Base-by-base conservation (phyloP, 2,113 vertebrate species). In the Galeopterus variegatus region DNA sequence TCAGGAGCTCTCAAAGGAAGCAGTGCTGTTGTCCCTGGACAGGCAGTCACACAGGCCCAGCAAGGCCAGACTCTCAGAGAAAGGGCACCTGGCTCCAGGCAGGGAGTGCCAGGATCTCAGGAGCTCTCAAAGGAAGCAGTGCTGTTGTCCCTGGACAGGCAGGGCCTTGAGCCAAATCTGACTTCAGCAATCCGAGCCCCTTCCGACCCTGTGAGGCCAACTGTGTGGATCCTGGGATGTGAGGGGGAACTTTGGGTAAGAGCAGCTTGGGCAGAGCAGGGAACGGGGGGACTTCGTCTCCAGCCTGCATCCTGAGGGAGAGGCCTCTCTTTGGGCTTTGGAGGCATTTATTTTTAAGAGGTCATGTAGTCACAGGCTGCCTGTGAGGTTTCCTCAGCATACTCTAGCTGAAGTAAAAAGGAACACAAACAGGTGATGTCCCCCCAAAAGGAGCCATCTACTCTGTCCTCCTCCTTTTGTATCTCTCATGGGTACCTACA, bases 221-320 rank as follows among this genome's bases (percentile, higher is more conserved):
- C 72, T 64, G 3, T n/a, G 24, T 92, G 41, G 60, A 65, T 45
- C 14, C 41, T 17, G 24, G 41, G 8, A 36, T 70, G 8, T 17
- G 26, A 52, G 60, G 73, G 36, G 41, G 33, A n/a, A 52, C 28
- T 60, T 13, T 6, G 12, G 12, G n/a, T 58, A 23, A 89, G 45
- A 62, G 36, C 6, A 36, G 48, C 64, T 50, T 41, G 48, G 50
- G 64, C 0, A 0, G 21, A 24, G 8, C 17, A 0, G 33, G 28
- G 24, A 45, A 75, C 18, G 41, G 18, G 5, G 48, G 94, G 45
- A 79, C 9, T 0, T 92, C 90, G 33, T 75, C 56, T 13, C 31
- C 54, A 36, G 64, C 26, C 94, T 67, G 15, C 10, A 10, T 67
- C 19, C 56, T 58, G 58, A 91, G 69, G 41, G 6, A 5, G 23